A percentile compares a stretch with the other conserved stretches of the same genome.
phyloP scores from a whole-genome alignment of 2,113 vertebrate genomes.

The Gorsachius goisagi region DNA sequence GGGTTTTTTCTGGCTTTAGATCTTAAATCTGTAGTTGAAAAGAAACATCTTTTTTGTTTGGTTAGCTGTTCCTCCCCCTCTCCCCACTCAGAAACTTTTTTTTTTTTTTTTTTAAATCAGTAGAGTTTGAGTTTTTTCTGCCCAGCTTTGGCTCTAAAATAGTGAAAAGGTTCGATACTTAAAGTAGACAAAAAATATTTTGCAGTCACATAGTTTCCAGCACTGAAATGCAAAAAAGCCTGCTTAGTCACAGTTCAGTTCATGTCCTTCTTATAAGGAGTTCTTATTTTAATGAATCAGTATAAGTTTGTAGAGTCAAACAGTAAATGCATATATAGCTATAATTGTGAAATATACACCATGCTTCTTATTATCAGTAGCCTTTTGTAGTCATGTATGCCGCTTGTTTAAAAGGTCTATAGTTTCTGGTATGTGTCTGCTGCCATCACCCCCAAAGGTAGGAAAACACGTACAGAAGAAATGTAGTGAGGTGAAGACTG shows the following conservation, averaged over 20 bases:
- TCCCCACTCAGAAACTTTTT: background rate
- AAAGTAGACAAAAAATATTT: background rate
- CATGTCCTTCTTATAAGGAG: background rate
- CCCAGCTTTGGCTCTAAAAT: background rate
- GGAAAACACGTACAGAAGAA: background rate
- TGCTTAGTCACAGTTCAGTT: background rate
- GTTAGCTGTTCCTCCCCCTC: background rate
- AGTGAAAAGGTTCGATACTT: background rate
- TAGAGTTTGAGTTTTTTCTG: background rate
- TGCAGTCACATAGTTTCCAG: background rate
- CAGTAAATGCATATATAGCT: background rate
- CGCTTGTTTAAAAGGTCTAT: background rate
- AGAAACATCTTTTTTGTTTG: constrained; percentile 4
- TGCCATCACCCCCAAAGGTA: background rate
- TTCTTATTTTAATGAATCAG: background rate
- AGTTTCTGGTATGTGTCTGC: background rate
- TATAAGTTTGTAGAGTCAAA: background rate
- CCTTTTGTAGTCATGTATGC: background rate
- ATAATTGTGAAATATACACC: background rate
- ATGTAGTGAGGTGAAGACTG: background rate
- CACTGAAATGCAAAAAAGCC: background rate
- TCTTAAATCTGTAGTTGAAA: constrained; percentile 12
- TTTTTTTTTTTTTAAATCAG: background rate
- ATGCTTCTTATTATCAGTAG: background rate
- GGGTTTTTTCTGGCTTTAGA: constrained; percentile 1